phyloP scores from a whole-genome alignment of 2,797 vertebrate genomes.

The Anas georgica region DNA sequence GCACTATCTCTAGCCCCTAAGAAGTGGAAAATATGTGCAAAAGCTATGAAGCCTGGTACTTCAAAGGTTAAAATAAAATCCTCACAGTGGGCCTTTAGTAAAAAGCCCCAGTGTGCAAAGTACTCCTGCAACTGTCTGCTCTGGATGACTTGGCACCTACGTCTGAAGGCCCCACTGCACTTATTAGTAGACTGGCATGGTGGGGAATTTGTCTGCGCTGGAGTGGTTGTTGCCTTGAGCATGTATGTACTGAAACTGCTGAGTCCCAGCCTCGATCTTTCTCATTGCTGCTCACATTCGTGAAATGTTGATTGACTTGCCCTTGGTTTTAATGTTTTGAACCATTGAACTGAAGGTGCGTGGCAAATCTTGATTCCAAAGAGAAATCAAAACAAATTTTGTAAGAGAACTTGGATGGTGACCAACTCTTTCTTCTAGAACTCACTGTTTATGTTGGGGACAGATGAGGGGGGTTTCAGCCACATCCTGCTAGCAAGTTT shows the following conservation, averaged over 20 bases:
- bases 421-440: conserved; percentile 12
- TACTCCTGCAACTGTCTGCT: not conserved
- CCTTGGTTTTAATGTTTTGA: not conserved
- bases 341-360: not conserved
- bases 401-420: not conserved
- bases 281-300: not conserved
- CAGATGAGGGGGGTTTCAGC: conserved; percentile 39
- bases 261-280: not conserved
- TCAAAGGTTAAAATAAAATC: not conserved
- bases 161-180: not conserved
- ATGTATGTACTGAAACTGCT: not conserved
- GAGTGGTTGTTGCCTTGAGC: not conserved
- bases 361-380: not conserved
- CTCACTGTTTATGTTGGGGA: conserved; percentile 38
- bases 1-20: not conserved
- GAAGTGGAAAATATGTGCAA: not conserved
- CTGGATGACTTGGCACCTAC: not conserved
- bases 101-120: not conserved
- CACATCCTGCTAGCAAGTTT: conserved; percentile 74
- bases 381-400: conserved; percentile 36
- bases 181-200: not conserved
- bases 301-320: not conserved
- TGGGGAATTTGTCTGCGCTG: not conserved
- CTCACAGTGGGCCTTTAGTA: not conserved
- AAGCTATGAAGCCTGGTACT: not conserved